Percentiles rank a stretch among this genome's conserved stretches.
Evolutionary conservation across 2,888 invertebrate genomes (phyloP).

Genomic region (Brachynemurus nebulosus): DNA sequence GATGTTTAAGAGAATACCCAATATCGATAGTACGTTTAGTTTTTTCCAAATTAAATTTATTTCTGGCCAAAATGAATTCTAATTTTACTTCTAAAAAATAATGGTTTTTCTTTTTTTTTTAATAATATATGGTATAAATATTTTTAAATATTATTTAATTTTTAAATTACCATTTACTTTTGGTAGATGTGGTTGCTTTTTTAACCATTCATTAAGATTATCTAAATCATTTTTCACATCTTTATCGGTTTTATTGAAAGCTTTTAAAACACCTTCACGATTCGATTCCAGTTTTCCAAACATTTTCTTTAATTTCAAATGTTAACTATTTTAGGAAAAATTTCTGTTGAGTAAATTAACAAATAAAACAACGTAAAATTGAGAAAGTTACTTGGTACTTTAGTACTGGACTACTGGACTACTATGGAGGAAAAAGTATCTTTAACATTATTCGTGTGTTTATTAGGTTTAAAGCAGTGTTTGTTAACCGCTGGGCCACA

Average conservation of each 20-base stretch:
- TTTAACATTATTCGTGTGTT: too few relatives aligned
- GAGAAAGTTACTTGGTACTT: too few relatives aligned
- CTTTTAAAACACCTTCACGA: neutral
- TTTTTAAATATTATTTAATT: too few relatives aligned
- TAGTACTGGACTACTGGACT: too few relatives aligned
- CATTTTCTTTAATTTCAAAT: neutral
- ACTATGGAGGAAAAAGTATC: too few relatives aligned
- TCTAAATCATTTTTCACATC: neutral
- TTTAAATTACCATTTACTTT: neutral
- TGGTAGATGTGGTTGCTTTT: neutral
- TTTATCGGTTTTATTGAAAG: neutral
- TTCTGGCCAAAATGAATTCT: neutral
- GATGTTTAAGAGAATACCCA: too few relatives aligned
- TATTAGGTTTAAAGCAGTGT: too few relatives aligned
- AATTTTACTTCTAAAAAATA: neutral
- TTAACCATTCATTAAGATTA: neutral
- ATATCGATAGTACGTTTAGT: neutral
- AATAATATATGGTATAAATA: neutral
- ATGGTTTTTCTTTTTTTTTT: neutral
- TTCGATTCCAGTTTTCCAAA: neutral
- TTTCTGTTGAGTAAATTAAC: too few relatives aligned
- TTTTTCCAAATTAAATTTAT: neutral
- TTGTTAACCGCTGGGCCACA: too few relatives aligned
- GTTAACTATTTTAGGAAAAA: too few relatives aligned
- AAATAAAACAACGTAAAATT: too few relatives aligned